These are phyloP conservation scores for Hypocryptadius cinnamomeus DNA, from an alignment of 2,113 vertebrate species.

Conservation along the genomic window DNA sequence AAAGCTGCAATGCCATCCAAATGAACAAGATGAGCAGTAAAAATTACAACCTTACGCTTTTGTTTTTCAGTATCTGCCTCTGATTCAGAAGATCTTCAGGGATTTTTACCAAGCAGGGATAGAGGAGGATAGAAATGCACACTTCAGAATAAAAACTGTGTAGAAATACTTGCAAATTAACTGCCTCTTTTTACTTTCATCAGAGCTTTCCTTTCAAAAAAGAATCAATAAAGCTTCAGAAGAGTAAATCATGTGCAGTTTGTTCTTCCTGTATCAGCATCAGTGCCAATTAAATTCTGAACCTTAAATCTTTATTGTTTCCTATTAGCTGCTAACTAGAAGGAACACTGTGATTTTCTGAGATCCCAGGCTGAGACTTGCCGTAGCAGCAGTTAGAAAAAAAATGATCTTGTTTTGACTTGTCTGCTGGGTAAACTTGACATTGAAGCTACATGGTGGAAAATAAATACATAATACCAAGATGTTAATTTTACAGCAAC, in stretches of 20 bases:
- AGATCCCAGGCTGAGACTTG: constrained; percentile 33
- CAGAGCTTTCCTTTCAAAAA: constrained; percentile 21
- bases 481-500: constrained; percentile 55
- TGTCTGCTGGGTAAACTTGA: constrained; percentile 36
- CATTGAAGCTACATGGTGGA: constrained; percentile 1
- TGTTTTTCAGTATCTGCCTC: neutral
- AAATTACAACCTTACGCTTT: neutral
- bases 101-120: neutral
- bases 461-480: constrained; percentile 43
- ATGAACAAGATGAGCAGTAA: neutral
- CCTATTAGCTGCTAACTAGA: constrained; percentile 33
- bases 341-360: neutral
- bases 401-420: constrained; percentile 41
- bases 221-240: constrained; percentile 43
- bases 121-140: neutral
- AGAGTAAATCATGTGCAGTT: neutral
- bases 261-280: constrained; percentile 5
- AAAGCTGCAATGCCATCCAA: neutral
- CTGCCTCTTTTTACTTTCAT: constrained; percentile 7
- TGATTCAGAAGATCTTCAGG: constrained; percentile 13
- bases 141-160: constrained; percentile 15
- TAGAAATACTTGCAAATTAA: constrained; percentile 58
- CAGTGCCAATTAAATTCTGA: constrained; percentile 44
- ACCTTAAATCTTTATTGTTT: constrained; percentile 49
- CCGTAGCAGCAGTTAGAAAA: neutral